phyloP scores from a whole-genome alignment of 2,888 invertebrate genomes.

The Leucoma salicis region DNA sequence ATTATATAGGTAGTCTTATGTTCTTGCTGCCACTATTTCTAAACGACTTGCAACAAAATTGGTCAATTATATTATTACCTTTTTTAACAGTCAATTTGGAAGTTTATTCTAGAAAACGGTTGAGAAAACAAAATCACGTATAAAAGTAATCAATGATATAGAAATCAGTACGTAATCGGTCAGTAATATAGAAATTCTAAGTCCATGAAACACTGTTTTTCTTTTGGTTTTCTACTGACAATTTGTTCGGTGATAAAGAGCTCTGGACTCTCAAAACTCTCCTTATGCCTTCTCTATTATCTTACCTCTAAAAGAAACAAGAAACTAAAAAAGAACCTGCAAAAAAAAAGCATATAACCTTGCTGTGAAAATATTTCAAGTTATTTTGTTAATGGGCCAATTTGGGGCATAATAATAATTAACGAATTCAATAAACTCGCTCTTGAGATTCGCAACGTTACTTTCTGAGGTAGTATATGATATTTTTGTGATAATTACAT shows the following conservation, averaged over 20 bases:
- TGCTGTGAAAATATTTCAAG: too few relatives aligned
- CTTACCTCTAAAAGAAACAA: too few relatives aligned
- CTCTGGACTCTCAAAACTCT: too few relatives aligned
- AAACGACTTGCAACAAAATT: not conserved
- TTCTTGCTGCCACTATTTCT: not conserved
- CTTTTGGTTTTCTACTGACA: too few relatives aligned
- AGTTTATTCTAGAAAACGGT: not conserved
- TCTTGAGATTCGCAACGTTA: slow-evolving; percentile 33
- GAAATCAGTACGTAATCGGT: too few relatives aligned
- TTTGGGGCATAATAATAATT: slow-evolving; percentile 46
- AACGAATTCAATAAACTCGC: slow-evolving; percentile 50
- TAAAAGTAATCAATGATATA: too few relatives aligned
- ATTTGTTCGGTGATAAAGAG: too few relatives aligned
- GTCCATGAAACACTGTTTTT: too few relatives aligned
- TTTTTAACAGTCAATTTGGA: not conserved
- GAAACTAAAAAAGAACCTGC: too few relatives aligned
- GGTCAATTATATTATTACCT: not conserved
- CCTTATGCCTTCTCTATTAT: too few relatives aligned
- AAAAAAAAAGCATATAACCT: too few relatives aligned
- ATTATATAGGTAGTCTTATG: slow-evolving; percentile 6
- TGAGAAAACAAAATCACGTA: not conserved
- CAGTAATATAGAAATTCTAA: too few relatives aligned
- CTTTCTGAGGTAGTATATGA: slow-evolving; percentile 21
- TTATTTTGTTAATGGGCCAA: slow-evolving; percentile 19
- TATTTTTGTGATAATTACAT: slow-evolving; percentile 46